Percentiles rank a stretch among this genome's conserved stretches.
These are phyloP conservation scores for Trichechus manatus DNA, from an alignment of 2,113 vertebrate species.

Conservation along the genomic window DNA sequence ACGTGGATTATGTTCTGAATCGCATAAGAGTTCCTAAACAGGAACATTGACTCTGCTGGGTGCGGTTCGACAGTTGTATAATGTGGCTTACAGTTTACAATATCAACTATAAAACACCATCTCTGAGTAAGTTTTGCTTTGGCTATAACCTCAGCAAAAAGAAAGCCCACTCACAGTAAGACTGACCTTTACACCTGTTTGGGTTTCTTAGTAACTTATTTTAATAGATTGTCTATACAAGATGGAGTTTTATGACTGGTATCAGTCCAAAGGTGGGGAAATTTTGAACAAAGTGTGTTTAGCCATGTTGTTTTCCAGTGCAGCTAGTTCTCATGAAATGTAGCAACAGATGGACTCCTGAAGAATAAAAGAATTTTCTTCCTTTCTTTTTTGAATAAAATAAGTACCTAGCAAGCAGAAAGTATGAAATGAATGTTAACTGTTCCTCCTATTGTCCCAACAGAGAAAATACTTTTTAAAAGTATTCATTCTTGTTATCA, in stretches of 20 bases:
- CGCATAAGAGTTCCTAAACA: constrained; percentile 76
- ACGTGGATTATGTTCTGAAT: constrained; percentile 75
- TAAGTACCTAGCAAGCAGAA: constrained; percentile 40
- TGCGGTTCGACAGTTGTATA: constrained; percentile 64
- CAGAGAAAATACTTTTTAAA: not conserved
- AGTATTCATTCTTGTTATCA: not conserved
- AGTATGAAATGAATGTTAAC: constrained; percentile 50
- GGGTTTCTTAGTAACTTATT: constrained; percentile 84
- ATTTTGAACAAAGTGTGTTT: constrained; percentile 58
- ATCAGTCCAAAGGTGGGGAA: constrained; percentile 81
- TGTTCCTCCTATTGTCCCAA: not conserved
- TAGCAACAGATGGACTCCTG: constrained; percentile 47
- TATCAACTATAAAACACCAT: constrained; percentile 61
- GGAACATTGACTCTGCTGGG: constrained; percentile 80
- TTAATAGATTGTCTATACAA: constrained; percentile 81
- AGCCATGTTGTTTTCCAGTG: constrained; percentile 56
- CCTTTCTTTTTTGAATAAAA: constrained; percentile 32
- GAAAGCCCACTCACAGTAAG: constrained; percentile 51
- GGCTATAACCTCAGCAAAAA: constrained; percentile 71
- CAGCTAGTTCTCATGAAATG: constrained; percentile 55
- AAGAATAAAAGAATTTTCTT: not conserved
- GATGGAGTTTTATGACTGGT: constrained; percentile 80
- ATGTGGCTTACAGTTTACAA: constrained; percentile 71
- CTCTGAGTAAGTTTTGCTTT: constrained; percentile 64
- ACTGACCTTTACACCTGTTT: constrained; percentile 80